These are phyloP conservation scores for Phrynocephalus forsythii DNA, from an alignment of 2,797 vertebrate genomes.

Conservation along the genomic window DNA sequence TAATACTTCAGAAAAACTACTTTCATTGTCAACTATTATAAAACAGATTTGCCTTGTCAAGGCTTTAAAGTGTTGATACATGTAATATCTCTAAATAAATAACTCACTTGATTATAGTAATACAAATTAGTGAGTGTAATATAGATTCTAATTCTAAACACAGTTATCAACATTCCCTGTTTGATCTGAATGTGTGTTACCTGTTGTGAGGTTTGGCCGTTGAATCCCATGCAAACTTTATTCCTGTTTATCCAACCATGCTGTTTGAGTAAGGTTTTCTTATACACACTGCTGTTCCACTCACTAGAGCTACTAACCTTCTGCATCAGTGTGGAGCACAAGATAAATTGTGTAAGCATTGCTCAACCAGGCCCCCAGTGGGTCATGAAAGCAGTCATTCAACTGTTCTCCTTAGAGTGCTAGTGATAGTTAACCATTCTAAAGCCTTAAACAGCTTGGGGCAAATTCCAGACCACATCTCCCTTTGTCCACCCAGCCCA, in stretches of 20 bases:
- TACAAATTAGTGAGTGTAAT: conserved; percentile 20
- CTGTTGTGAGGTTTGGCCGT: background rate
- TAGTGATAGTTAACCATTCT: no score
- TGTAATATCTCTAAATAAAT: conserved; percentile 39
- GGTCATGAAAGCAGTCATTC: no score
- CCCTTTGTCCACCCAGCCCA: no score
- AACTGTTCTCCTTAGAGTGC: no score
- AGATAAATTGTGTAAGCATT: no score
- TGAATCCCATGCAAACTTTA: background rate
- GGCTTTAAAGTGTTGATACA: conserved; percentile 12
- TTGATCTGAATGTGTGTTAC: background rate
- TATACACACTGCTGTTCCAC: background rate
- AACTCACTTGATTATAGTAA: conserved; percentile 26
- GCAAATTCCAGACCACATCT: no score
- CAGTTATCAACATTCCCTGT: background rate
- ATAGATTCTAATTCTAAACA: conserved; percentile 31
- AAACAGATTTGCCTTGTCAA: conserved; percentile 33
- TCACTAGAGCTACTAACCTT: background rate
- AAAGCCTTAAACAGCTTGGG: no score
- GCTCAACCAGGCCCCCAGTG: no score
- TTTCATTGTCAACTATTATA: conserved; percentile 17
- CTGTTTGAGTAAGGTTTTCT: background rate
- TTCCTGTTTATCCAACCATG: conserved; percentile 1
- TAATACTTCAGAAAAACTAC: conserved; percentile 19
- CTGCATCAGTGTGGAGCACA: no score